These are phyloP conservation scores for Acyrthosiphon pisum DNA, from an alignment of 1,140 invertebrate genomes.

Conservation along the genomic window DNA sequence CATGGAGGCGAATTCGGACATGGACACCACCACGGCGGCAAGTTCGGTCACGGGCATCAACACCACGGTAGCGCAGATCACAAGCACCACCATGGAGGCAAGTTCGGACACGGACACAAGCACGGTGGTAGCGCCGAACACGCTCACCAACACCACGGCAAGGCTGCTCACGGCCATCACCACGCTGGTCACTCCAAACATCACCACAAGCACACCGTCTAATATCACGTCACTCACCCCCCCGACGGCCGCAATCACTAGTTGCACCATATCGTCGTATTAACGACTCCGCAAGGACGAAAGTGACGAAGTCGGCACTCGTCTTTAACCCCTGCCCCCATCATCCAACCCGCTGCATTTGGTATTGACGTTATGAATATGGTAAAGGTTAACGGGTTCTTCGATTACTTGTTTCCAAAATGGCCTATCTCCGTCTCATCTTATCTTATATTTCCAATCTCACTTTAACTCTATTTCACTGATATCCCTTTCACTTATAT, in stretches of 20 bases:
- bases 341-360: not conserved
- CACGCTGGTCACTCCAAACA: conserved; percentile 58
- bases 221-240: not conserved
- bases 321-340: not conserved
- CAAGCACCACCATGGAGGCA: conserved; percentile 56
- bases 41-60: conserved; percentile 57
- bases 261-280: not conserved
- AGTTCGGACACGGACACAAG: conserved; percentile 58
- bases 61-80: conserved; percentile 57
- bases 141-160: conserved; percentile 54
- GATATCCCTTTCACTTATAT: not conserved
- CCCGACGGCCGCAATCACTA: not conserved
- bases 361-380: conserved; percentile 24
- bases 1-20: conserved; percentile 55
- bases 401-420: not conserved
- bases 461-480: not conserved
- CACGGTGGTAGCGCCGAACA: conserved; percentile 56
- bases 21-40: conserved; percentile 58
- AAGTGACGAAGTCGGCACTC: not conserved
- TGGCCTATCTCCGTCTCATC: not conserved
- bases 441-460: not conserved
- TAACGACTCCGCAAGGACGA: not conserved
- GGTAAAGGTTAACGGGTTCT: conserved; percentile 35
- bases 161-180: conserved; percentile 56
- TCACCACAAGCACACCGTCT: conserved; percentile 58